Evolutionary conservation across 1,140 invertebrate species (phyloP).

Genomic region (Elysia chlorotica): DNA sequence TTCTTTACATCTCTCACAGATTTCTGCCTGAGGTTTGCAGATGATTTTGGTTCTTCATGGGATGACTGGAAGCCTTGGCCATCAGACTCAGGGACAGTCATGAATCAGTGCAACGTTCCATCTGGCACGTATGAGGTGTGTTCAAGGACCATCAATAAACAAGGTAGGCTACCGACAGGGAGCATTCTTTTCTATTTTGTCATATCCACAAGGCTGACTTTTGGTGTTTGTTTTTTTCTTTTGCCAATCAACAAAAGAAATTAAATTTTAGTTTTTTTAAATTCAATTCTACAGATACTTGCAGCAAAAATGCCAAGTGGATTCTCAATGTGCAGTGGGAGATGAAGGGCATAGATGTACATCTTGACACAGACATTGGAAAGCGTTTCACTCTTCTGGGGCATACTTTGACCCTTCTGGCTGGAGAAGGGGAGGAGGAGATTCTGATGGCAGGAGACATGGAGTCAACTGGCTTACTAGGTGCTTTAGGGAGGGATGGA

Average conservation of each 20-base stretch:
- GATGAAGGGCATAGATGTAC: slow-evolving; percentile 98
- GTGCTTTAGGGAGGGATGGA: slow-evolving; percentile 27
- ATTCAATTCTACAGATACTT: slow-evolving; percentile 32
- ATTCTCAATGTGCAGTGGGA: slow-evolving; percentile 97
- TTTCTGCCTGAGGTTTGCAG: slow-evolving; percentile 90
- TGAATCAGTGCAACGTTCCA: slow-evolving; percentile 96
- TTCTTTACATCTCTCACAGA: slow-evolving; percentile 65
- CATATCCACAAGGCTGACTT: background rate
- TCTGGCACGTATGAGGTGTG: slow-evolving; percentile 98
- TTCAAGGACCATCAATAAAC: slow-evolving; percentile 73
- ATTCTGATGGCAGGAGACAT: slow-evolving; percentile 12
- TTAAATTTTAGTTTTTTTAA: too few species aligned
- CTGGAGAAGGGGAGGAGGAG: slow-evolving; percentile 62
- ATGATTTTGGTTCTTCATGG: slow-evolving; percentile 93
- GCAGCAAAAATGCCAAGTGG: slow-evolving; percentile 93
- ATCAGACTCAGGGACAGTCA: slow-evolving; percentile 69
- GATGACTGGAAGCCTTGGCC: slow-evolving; percentile 95
- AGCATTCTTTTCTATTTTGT: background rate
- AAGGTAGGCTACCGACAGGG: too few species aligned
- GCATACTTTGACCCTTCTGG: slow-evolving; percentile 92
- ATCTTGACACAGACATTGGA: slow-evolving; percentile 93
- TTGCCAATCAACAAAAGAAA: too few species aligned
- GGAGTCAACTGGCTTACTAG: too few species aligned
- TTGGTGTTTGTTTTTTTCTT: background rate
- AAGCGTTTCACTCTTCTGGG: slow-evolving; percentile 92